phyloP scores from a whole-genome alignment of 2,113 vertebrate species.

The Phaethon lepturus region DNA sequence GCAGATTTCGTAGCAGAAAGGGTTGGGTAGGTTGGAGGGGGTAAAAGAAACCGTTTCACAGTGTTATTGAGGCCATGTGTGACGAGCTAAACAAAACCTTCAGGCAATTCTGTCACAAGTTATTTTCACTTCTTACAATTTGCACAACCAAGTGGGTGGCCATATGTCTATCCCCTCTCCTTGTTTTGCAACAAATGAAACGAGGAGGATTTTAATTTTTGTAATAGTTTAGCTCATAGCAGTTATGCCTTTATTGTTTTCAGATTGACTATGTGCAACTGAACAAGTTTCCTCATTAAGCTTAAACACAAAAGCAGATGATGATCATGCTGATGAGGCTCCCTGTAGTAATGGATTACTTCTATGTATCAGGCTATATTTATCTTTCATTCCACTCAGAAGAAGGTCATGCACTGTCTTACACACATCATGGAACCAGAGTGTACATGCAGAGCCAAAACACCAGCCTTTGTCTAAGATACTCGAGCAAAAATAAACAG shows the following conservation, averaged over 20 bases:
- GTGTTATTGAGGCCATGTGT: constrained; percentile 77
- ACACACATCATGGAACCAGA: neutral
- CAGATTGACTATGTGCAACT: constrained; percentile 56
- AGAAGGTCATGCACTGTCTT: neutral
- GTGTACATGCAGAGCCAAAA: neutral
- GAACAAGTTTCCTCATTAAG: constrained; percentile 62
- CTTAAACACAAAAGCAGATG: constrained; percentile 56
- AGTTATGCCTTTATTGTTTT: constrained; percentile 69
- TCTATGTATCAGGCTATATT: neutral
- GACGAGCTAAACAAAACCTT: constrained; percentile 65
- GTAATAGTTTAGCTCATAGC: constrained; percentile 22
- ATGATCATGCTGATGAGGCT: constrained; percentile 23
- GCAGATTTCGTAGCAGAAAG: constrained; percentile 58
- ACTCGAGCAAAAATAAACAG: constrained; percentile 7
- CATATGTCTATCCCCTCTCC: constrained; percentile 58
- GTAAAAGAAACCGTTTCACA: constrained; percentile 44
- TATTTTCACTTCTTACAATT: constrained; percentile 75
- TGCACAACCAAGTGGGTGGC: constrained; percentile 75
- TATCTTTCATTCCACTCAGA: constrained; percentile 17
- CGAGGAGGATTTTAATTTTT: constrained; percentile 47
- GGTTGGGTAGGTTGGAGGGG: constrained; percentile 1
- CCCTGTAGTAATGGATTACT: neutral
- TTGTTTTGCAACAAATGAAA: constrained; percentile 69
- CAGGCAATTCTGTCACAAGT: constrained; percentile 59
- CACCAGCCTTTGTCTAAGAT: neutral